phyloP scores from a whole-genome alignment of 2,113 vertebrate species.

The Oncorhynchus tshawytscha region DNA sequence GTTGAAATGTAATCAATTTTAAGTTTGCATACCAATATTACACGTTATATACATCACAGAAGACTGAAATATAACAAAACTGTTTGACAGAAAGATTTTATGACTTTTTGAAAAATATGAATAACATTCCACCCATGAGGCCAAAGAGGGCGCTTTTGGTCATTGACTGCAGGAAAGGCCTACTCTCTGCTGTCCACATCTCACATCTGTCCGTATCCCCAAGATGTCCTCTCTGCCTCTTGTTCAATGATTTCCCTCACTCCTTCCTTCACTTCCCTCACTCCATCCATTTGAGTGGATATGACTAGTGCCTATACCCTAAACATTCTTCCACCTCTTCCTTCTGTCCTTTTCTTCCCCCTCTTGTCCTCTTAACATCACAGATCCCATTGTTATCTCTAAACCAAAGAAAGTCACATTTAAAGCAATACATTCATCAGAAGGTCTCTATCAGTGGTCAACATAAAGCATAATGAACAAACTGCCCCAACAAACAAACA shows the following conservation, averaged over 20 bases:
- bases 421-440: constrained; percentile 67
- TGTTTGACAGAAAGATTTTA: too few relatives aligned
- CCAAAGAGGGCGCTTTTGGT: too few relatives aligned
- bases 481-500: too few relatives aligned
- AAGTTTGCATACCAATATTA: too few relatives aligned
- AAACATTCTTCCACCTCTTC: too few relatives aligned
- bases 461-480: constrained; percentile 59
- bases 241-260: constrained; percentile 57
- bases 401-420: constrained; percentile 72
- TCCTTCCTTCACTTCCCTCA: background rate
- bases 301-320: background rate
- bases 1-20: too few relatives aligned
- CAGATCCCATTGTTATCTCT: constrained; percentile 70
- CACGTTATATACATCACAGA: too few relatives aligned
- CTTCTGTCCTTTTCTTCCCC: background rate
- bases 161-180: too few relatives aligned
- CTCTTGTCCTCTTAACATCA: background rate
- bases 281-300: background rate
- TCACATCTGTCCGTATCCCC: constrained; percentile 66
- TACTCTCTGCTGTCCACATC: background rate
- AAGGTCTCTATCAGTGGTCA: constrained; percentile 62
- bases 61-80: too few relatives aligned
- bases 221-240: constrained; percentile 74
- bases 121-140: too few relatives aligned
- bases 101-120: too few relatives aligned